Base-by-base conservation (phyloP, 2,797 vertebrate species). In the Numenius phaeopus region DNA sequence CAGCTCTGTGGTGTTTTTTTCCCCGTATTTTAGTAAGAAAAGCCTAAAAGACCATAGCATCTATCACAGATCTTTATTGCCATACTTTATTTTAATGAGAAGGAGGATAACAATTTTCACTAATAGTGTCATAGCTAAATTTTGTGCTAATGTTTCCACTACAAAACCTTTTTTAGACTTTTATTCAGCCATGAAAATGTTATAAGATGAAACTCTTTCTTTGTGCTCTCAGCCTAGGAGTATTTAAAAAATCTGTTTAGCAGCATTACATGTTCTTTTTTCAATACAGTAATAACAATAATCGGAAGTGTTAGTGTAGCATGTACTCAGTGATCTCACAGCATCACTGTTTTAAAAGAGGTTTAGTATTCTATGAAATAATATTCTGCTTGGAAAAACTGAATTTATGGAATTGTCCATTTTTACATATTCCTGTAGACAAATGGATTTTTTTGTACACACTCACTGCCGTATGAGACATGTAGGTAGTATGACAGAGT, bases 21-120 rank as follows among this genome's bases (percentile, higher is more conserved):
- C 17, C 18, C 57, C 30, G 44, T n/a, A 37, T 67, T 72, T 71
- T n/a, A 86, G 6, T 39, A 34, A 70, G 42, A 57, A 69, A 49
- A 86, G 27, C 30, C 49, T 70, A 79, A 50, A 84, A 24, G 65
- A 47, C 46, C 18, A 30, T 61, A 69, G 14, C 24, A 87, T 92
- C 49, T 44, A 14, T 50, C 12, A 37, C 15, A 84, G 64, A 54
- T 75, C 42, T 84, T 59, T 90, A 50, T 55, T 91, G 20, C 54
- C n/a, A 46, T 67, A 72, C 83, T 82, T 94, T 50, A 64, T 78
- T 96, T 94, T 86, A 90, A 32, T 54, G 84, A 69, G 52, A 84
- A 79, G 37, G 47, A 89, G 26, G 54, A 65, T 58, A 54, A 27
- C 44, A 67, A 49, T 86, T 87, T 64, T 85, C 64, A 73, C 58